These are phyloP conservation scores for Parnassius smintheus DNA, from an alignment of 2,888 invertebrate genomes.

Conservation along the genomic window DNA sequence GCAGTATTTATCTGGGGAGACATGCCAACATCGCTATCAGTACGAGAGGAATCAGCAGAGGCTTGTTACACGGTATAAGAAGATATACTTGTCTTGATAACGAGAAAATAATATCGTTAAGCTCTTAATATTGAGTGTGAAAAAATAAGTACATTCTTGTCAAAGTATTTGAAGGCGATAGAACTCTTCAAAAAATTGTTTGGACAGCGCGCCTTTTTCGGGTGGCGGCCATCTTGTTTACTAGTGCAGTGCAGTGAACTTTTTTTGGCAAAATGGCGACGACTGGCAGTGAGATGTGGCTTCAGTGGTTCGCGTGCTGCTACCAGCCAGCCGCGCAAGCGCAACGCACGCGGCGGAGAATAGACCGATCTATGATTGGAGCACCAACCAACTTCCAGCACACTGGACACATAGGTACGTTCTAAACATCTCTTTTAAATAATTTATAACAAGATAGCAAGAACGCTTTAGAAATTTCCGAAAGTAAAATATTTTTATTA, in stretches of 20 bases:
- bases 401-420: constrained; percentile 85
- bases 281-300: constrained; percentile 92
- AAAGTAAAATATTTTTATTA: no score
- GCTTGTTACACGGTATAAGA: constrained; percentile 27
- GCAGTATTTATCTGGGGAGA: constrained; percentile 63
- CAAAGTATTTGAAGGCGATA: not conserved
- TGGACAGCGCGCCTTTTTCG: constrained; percentile 22
- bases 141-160: constrained; percentile 2
- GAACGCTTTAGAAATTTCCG: no score
- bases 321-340: constrained; percentile 90
- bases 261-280: constrained; percentile 81
- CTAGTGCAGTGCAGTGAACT: constrained; percentile 50
- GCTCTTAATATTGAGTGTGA: not conserved
- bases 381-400: constrained; percentile 97
- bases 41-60: constrained; percentile 48
- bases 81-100: constrained; percentile 15
- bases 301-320: constrained; percentile 96
- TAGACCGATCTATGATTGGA: constrained; percentile 97
- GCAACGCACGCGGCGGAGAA: constrained; percentile 87
- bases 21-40: constrained; percentile 67
- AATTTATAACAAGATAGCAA: no score
- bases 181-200: not conserved
- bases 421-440: no score
- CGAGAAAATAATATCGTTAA: constrained; percentile 7
- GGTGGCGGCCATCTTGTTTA: constrained; percentile 19